A percentile compares a stretch with the other conserved stretches of the same genome.
Evolutionary conservation across 1,140 invertebrate genomes (phyloP).

Genomic region (Heliconius eleuchia): DNA sequence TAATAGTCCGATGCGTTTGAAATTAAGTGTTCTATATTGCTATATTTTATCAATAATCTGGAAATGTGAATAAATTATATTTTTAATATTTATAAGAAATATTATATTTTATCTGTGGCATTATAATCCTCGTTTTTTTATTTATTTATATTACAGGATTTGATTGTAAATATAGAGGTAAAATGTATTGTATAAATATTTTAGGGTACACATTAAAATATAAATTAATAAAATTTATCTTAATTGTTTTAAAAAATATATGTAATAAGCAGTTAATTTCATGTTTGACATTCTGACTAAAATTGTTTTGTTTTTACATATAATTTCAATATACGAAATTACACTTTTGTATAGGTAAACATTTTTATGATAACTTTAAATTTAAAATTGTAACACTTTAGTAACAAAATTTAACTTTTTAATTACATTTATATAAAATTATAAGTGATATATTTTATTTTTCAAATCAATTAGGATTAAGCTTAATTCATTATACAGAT

Average conservation of each 20-base stretch:
- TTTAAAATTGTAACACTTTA: no score
- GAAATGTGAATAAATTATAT: no score
- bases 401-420: no score
- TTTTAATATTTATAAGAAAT: no score
- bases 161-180: background rate
- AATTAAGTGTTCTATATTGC: no score
- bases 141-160: background rate
- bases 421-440: no score
- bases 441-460: background rate
- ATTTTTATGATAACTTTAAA: no score
- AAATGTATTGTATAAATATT: background rate
- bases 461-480: background rate
- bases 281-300: background rate
- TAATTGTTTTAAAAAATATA: background rate
- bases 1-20: no score
- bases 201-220: background rate
- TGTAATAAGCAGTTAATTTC: background rate
- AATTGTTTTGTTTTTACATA: background rate
- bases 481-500: background rate
- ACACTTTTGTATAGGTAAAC: no score
- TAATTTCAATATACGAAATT: background rate
- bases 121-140: background rate
- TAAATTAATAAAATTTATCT: background rate
- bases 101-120: background rate
- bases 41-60: no score